These are phyloP conservation scores for Diabrotica balteata DNA, from an alignment of 2,888 invertebrate species.

Conservation along the genomic window DNA sequence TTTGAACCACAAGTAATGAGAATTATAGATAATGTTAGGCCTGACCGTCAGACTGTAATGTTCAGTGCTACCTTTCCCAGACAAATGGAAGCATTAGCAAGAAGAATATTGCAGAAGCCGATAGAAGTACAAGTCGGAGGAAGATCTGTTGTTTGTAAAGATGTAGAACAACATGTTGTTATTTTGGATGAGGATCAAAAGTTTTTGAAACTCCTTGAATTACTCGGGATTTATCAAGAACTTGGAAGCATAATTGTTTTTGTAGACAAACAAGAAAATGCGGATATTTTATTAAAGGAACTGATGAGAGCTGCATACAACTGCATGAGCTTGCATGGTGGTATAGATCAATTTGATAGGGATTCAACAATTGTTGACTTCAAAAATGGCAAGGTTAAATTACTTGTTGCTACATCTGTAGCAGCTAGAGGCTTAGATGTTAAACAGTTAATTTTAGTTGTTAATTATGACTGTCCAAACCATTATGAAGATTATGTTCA, in stretches of 20 bases:
- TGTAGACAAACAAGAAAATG: slow-evolving; percentile 98
- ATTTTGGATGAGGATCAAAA: slow-evolving; percentile 96
- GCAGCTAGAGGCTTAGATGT: slow-evolving; percentile 99
- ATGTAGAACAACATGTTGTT: slow-evolving; percentile 94
- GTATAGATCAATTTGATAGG: slow-evolving; percentile 98
- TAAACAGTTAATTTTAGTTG: slow-evolving; percentile 94
- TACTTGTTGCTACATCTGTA: slow-evolving; percentile 96
- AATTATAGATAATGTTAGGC: slow-evolving; percentile 95
- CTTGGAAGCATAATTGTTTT: slow-evolving; percentile 95
- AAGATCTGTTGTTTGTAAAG: slow-evolving; percentile 95
- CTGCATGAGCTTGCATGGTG: slow-evolving; percentile 97
- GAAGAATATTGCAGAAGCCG: slow-evolving; percentile 91
- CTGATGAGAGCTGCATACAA: slow-evolving; percentile 96
- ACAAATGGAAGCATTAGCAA: slow-evolving; percentile 98
- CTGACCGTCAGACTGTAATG: slow-evolving; percentile 97
- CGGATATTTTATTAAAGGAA: slow-evolving; percentile 90
- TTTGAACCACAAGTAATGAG: slow-evolving; percentile 98
- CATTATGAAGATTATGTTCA: slow-evolving; percentile 99
- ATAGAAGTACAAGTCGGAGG: slow-evolving; percentile 95
- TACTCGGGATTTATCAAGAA: slow-evolving; percentile 94
- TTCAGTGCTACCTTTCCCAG: slow-evolving; percentile 99
- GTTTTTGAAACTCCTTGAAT: slow-evolving; percentile 94
- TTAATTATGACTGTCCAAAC: slow-evolving; percentile 99
- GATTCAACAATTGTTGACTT: slow-evolving; percentile 98
- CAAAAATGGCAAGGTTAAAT: slow-evolving; percentile 84